These are phyloP conservation scores for Cotesia vestalis DNA, from an alignment of 1,140 invertebrate genomes.

Conservation along the genomic window DNA sequence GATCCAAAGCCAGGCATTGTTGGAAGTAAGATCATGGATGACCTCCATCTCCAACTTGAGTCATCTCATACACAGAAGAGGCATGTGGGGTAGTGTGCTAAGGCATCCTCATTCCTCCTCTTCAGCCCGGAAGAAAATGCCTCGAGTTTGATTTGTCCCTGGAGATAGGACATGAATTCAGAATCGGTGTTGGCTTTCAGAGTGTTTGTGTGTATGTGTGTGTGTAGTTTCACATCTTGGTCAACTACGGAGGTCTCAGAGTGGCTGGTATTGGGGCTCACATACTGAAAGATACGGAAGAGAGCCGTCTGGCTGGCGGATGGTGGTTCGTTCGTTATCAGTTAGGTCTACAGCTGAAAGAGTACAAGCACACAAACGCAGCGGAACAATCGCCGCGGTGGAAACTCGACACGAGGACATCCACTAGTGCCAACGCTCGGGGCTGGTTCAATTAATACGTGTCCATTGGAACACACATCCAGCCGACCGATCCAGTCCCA, in stretches of 20 bases:
- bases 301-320: background rate
- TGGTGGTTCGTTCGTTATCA: slow-evolving; percentile 30
- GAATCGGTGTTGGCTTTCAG: background rate
- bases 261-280: background rate
- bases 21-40: no score
- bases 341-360: slow-evolving; percentile 20
- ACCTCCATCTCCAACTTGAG: background rate
- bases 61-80: background rate
- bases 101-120: background rate
- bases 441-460: slow-evolving; percentile 60
- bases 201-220: background rate
- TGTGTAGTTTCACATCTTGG: slow-evolving; percentile 20
- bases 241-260: slow-evolving; percentile 20
- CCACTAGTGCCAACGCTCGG: slow-evolving; percentile 57
- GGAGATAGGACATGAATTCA: background rate
- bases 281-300: background rate
- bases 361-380: slow-evolving; percentile 18
- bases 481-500: slow-evolving; percentile 29
- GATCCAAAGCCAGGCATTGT: no score
- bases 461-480: slow-evolving; percentile 51
- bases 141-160: slow-evolving; percentile 6
- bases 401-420: slow-evolving; percentile 63
- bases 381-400: slow-evolving; percentile 52
- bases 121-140: slow-evolving; percentile 7
- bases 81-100: background rate